These are phyloP conservation scores for Calliopum simillimum DNA, from an alignment of 2,888 invertebrate species.

Conservation along the genomic window DNA sequence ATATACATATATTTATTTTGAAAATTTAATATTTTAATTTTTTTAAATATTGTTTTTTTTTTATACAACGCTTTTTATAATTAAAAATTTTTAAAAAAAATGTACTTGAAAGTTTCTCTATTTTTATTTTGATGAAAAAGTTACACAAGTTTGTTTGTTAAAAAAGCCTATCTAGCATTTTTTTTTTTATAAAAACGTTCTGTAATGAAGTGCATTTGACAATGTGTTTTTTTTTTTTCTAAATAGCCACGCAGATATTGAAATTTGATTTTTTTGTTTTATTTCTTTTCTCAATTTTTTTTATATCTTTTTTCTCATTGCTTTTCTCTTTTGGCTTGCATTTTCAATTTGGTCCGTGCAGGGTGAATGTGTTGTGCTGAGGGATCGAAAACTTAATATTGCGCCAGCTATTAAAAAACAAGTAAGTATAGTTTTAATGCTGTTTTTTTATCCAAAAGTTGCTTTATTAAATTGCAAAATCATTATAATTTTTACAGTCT, in stretches of 20 bases:
- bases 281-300: conserved; percentile 55
- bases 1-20: not conserved
- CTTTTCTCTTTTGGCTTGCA: conserved; percentile 37
- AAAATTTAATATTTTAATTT: conserved; percentile 16
- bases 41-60: conserved; percentile 30
- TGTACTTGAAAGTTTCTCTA: conserved; percentile 32
- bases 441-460: no score
- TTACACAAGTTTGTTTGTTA: conserved; percentile 47
- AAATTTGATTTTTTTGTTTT: conserved; percentile 53
- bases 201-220: conserved; percentile 51
- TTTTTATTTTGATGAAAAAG: conserved; percentile 40
- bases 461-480: no score
- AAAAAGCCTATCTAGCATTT: conserved; percentile 51
- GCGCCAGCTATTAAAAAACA: conserved; percentile 90
- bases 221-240: conserved; percentile 43
- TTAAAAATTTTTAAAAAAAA: conserved; percentile 29
- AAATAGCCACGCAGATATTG: conserved; percentile 32
- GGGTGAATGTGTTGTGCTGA: conserved; percentile 81
- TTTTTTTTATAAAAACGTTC: conserved; percentile 47
- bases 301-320: conserved; percentile 44
- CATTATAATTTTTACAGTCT: conserved; percentile 63
- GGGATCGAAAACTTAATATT: conserved; percentile 85
- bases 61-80: conserved; percentile 36
- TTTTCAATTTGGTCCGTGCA: conserved; percentile 53
- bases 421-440: conserved; percentile 63